Evolutionary conservation across 37 sponge, comb jelly and placozoan genomes (phyloP).

Genomic region (Lycopodina hypogea): DNA sequence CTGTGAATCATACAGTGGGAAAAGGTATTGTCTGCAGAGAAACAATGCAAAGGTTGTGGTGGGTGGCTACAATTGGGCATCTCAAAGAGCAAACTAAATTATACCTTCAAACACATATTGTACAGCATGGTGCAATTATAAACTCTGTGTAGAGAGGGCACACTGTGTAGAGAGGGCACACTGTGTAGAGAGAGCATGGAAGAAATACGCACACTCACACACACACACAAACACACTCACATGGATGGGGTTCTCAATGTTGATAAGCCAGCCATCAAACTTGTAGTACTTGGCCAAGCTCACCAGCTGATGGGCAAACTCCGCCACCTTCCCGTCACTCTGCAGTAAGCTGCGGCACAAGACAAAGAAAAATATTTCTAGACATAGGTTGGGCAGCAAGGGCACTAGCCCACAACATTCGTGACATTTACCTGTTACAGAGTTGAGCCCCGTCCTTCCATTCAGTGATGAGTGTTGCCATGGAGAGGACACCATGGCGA

Average conservation of each 20-base stretch:
- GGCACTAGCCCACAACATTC: background rate
- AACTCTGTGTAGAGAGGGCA: no score
- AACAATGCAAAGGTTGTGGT: no score
- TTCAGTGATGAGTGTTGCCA: constrained; percentile 93
- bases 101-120: no score
- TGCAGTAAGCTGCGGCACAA: constrained; percentile 35
- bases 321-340: constrained; percentile 27
- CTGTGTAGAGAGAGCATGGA: no score
- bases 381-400: background rate
- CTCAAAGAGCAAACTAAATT: no score
- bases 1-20: no score
- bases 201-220: no score
- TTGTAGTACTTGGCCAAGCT: constrained; percentile 77
- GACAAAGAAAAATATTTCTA: background rate
- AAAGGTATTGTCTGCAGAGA: no score
- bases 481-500: constrained; percentile 64
- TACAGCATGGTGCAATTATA: no score
- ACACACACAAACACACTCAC: no score
- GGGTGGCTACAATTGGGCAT: no score
- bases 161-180: no score
- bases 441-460: constrained; percentile 70
- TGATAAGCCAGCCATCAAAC: constrained; percentile 98
- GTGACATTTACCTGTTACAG: constrained; percentile 35
- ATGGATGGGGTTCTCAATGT: constrained; percentile 91
- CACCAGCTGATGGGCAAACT: constrained; percentile 74